These are phyloP conservation scores for Datnioides undecimradiatus DNA, from an alignment of 2,113 vertebrate genomes.

Conservation along the genomic window DNA sequence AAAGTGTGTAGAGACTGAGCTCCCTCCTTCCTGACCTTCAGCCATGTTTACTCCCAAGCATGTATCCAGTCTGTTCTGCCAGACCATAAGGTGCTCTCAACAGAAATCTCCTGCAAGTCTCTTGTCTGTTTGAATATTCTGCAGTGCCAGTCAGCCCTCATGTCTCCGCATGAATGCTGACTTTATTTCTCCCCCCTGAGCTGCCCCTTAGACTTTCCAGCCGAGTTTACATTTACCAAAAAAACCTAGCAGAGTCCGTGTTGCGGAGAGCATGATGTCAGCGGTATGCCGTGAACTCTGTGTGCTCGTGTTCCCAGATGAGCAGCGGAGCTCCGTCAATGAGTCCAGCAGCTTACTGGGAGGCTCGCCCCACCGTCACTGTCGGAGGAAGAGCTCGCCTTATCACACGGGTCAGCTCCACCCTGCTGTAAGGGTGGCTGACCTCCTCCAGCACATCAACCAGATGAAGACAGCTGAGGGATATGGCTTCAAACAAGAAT, in stretches of 20 bases:
- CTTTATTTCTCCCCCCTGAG: slow-evolving; percentile 20
- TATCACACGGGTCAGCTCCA: slow-evolving; percentile 96
- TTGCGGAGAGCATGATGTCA: background rate
- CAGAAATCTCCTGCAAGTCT: slow-evolving; percentile 42
- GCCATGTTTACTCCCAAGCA: slow-evolving; percentile 51
- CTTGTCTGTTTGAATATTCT: slow-evolving; percentile 58
- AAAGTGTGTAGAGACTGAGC: slow-evolving; percentile 26
- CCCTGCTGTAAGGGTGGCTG: slow-evolving; percentile 91
- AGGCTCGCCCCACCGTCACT: slow-evolving; percentile 85
- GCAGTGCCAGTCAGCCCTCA: slow-evolving; percentile 31
- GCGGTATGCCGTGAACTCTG: background rate
- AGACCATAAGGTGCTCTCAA: slow-evolving; percentile 41
- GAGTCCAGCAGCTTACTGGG: slow-evolving; percentile 94
- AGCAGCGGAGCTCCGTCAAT: slow-evolving; percentile 90
- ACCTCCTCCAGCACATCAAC: slow-evolving; percentile 97
- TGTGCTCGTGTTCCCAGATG: slow-evolving; percentile 80
- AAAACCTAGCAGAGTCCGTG: background rate
- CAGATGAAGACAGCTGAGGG: slow-evolving; percentile 97
- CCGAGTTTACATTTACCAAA: slow-evolving; percentile 34
- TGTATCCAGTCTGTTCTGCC: slow-evolving; percentile 52
- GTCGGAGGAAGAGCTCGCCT: slow-evolving; percentile 91
- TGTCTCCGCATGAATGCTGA: slow-evolving; percentile 31
- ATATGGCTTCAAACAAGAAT: slow-evolving; percentile 98
- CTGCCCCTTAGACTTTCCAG: slow-evolving; percentile 20
- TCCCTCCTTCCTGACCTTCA: slow-evolving; percentile 55